Evolutionary conservation across 2,888 invertebrate species (phyloP), one percentile per base, ranked within the genome.

Genomic region (Nephrotoma flavescens): DNA sequence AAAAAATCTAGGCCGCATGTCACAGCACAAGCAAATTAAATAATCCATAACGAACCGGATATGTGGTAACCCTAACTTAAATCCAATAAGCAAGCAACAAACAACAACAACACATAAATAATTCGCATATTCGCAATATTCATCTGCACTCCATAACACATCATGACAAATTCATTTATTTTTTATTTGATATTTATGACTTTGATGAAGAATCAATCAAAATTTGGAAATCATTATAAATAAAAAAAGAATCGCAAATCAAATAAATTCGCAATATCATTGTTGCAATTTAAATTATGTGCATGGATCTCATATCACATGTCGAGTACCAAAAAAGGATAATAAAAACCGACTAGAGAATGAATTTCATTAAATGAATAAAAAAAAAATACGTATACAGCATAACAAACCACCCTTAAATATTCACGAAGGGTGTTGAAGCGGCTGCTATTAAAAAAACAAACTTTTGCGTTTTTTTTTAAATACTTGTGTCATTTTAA

Each of bases 401-500:
- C 15, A 52, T 52, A 71, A 71, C 15, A 71, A 71, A 71, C 31
- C 71, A 71, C 71, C 71, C 71, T 71, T 71, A 71, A 71, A 31
- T 71, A 71, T 83, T 87, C 83, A 44, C 85, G 45, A 11, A 42
- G 85, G 85, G 83, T 42, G 83, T 86, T 52, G 86, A 57, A 41
- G 12, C 41, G 42, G 84, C 41, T 57, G 52, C 31, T 71, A 19
- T 84, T 12, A 52, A 71, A 71, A 57, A 71, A 71, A 71, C 71
- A 71, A 31, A 86, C 42, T 57, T 86, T 42, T 86, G 57, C 19
- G 42, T 57, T 57, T 86, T 86, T 42, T 86, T 86, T 71, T 41
- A 41, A 42, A n/a, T 15, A 42, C 71, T 86, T 86, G 57, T 71
- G 71, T 71, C 71, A 86, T 42, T 86, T 87, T 88, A 88, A 88